Base-by-base conservation (phyloP, 1,140 invertebrate species). In the Pachypsylla venusta region DNA sequence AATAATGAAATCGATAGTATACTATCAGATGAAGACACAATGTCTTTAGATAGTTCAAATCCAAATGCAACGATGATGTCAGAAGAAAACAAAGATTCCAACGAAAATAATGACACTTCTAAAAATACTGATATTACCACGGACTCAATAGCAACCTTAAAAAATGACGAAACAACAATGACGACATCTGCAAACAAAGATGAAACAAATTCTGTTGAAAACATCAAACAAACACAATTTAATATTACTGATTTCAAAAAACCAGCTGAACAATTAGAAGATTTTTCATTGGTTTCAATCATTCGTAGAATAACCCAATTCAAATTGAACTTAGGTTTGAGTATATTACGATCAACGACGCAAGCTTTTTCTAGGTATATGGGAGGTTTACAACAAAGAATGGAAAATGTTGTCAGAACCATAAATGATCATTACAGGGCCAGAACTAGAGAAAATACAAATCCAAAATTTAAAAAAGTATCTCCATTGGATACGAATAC, bases 301-400 rank as follows among this genome's bases (percentile, higher is more conserved):
- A 66, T 77, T 26, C 73, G 70, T 62, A 73, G 70, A 56, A 63
- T 77, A 24, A 74, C 72, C 0, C 73, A 77, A 64, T 67, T 76
- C 24, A 78, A 78, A 66, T 64, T 78, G 10, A 66, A 70, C 60
- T 58, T 78, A 7, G 75, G 75, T 1, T 58, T 78, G n/a, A 72
- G 71, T 5, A 62, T 78, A 16, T 60, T 78, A 1, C 74, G 71
- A 62, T 72, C 72, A 40, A 76, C 76, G 0, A 73, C 75, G 40
- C 73, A 76, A 57, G 71, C 73, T 2, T 73, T 77, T 57, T 70
- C 75, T 1, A 70, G 69, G 59, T 78, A 77, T 61, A 62, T 78
- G 2, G 73, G 71, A 28, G 66, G 71, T 56, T 69, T 78, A 28
- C 74, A 76, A 61, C 75, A 73, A 61, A 70, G 70, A 61, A 71